Percentiles rank a stretch among this genome's conserved stretches.
Conservation (phyloP, 2,888 invertebrate species). For the Oligia latruncula region DNA sequence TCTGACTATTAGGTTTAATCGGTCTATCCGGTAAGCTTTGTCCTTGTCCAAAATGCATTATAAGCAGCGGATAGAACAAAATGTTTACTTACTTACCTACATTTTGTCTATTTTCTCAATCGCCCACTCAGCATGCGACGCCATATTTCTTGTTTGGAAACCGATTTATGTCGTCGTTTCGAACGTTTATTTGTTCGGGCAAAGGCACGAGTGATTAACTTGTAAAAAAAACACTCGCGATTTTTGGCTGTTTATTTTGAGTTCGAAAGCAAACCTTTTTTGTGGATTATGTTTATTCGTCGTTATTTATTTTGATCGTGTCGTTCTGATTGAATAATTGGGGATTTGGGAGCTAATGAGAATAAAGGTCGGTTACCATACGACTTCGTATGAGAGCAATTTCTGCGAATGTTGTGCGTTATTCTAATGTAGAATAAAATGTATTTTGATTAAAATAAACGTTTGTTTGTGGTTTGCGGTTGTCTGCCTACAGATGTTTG, state of each 20-base stretch:
- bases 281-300: conserved; percentile 61
- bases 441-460: conserved; percentile 34
- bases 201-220: conserved; percentile 71
- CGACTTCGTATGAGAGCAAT: conserved; percentile 22
- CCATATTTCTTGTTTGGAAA: conserved; percentile 70
- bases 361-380: conserved; percentile 22
- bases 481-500: not conserved
- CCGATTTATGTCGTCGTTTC: conserved; percentile 72
- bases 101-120: conserved; percentile 30
- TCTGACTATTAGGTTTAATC: not conserved
- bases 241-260: conserved; percentile 49
- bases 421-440: conserved; percentile 21
- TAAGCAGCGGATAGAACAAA: not conserved
- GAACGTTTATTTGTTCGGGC: conserved; percentile 72
- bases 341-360: conserved; percentile 55
- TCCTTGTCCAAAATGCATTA: conserved; percentile 18
- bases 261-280: conserved; percentile 61
- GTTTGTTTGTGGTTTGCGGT: conserved; percentile 30
- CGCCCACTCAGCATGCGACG: conserved; percentile 12
- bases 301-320: conserved; percentile 58
- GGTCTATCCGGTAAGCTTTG: not conserved
- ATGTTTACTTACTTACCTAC: not conserved
- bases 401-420: conserved; percentile 27
- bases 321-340: conserved; percentile 64
- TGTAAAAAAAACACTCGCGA: conserved; percentile 41